Evolutionary conservation across 2,888 invertebrate species (phyloP).

Genomic region (Octonoba sinensis): DNA sequence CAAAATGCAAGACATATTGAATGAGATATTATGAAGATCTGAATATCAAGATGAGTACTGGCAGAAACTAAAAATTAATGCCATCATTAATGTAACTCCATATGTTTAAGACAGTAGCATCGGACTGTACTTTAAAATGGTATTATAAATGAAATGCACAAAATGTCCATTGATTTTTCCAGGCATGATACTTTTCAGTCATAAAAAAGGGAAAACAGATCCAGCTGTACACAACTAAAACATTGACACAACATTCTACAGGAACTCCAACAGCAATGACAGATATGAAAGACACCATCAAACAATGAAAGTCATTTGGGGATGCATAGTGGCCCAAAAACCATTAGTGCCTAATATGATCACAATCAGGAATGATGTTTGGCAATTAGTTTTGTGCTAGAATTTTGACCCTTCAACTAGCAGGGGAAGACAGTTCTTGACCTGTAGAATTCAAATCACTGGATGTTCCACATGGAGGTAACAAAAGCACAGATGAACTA

Average conservation of each 20-base stretch:
- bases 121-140: constrained; percentile 42
- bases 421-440: constrained; percentile 63
- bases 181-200: constrained; percentile 53
- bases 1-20: constrained; percentile 35
- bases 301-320: constrained; percentile 59
- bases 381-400: constrained; percentile 55
- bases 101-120: constrained; percentile 27
- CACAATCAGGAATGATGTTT: constrained; percentile 64
- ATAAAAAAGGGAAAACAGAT: constrained; percentile 57
- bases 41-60: constrained; percentile 44
- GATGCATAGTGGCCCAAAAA: constrained; percentile 38
- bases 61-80: constrained; percentile 21
- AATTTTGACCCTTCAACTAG: constrained; percentile 56
- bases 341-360: constrained; percentile 48
- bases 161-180: constrained; percentile 35
- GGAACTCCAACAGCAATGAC: constrained; percentile 63
- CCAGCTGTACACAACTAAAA: constrained; percentile 63
- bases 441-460: constrained; percentile 49
- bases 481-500: constrained; percentile 55
- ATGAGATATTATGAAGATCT: constrained; percentile 25
- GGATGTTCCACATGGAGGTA: constrained; percentile 58
- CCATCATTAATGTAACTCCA: constrained; percentile 14
- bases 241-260: constrained; percentile 58
- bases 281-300: constrained; percentile 64
- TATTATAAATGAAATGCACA: constrained; percentile 53